Evolutionary conservation across 2,113 vertebrate genomes (phyloP).

Genomic region (Bambusicola thoracicus): DNA sequence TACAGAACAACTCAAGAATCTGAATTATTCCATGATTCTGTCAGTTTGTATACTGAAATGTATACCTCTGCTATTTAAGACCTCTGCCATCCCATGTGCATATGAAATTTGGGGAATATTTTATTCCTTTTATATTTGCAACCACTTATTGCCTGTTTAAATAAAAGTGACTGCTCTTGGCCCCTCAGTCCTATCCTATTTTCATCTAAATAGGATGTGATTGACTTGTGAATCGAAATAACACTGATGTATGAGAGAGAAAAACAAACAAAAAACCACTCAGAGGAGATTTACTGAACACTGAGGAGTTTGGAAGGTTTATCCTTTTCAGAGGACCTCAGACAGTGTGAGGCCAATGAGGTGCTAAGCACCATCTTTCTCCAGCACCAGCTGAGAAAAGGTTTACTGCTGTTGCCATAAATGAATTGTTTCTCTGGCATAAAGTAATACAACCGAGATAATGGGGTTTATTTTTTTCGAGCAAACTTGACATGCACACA

Average conservation of each 20-base stretch:
- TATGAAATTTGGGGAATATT: not conserved
- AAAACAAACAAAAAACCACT: not conserved
- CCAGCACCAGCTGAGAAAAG: not conserved
- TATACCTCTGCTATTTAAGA: not conserved
- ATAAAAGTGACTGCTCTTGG: not conserved
- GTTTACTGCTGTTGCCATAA: not conserved
- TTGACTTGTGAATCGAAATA: not conserved
- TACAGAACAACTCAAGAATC: not conserved
- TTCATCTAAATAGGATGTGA: not conserved
- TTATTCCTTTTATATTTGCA: not conserved
- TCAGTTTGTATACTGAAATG: not conserved
- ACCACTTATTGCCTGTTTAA: not conserved
- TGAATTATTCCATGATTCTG: not conserved
- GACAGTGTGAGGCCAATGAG: not conserved
- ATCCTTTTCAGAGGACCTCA: not conserved
- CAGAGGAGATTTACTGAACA: not conserved
- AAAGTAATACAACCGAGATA: not conserved
- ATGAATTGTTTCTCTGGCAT: not conserved
- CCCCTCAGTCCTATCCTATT: not conserved
- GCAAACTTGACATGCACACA: not conserved
- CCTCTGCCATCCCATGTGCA: rapidly evolving
- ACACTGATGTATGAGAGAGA: not conserved
- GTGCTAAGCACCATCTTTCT: not conserved
- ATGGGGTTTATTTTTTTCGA: not conserved
- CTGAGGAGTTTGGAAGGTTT: not conserved